Base-by-base conservation (phyloP, 2,888 invertebrate genomes). In the Eurytoma californica region DNA sequence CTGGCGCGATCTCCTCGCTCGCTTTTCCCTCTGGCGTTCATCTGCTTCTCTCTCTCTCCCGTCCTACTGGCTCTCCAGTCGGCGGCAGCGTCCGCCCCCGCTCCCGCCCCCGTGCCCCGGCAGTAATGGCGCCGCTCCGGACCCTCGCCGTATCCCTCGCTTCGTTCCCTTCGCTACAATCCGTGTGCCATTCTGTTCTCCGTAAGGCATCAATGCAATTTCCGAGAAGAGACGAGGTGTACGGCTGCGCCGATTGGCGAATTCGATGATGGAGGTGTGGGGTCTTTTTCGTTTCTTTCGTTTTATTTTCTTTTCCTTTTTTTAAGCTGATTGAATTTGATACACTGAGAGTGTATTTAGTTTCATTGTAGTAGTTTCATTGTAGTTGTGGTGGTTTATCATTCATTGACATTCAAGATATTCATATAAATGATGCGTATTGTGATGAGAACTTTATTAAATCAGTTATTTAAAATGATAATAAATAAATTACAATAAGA, bases 141-240 rank as follows among this genome's bases (percentile, higher is more conserved):
- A 53, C 53, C 53, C 53, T n/a, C 14, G 53, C 12, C 53, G n/a
- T n/a, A 53, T 14, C 39, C 53, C 53, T 53, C 53, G 14, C 3
- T n/a, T 2, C 16, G 53, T n/a, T 53, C 53, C n/a, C 53, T n/a
- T 53, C 53, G 53, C 53, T 53, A 53, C 53, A 53, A n/a, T 16
- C 53, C 53, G 53, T 53, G n/a, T 53, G 14, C 53, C 53, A 14
- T 53, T 53, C n/a, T 14, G 75, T 51, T 57, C 53, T 47, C 74
- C 51, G 70, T 60, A 70, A 66, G 78, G 77, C 81, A 85, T 85
- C 83, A 84, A 82, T 82, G 84, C 83, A 83, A 85, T 86, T 86
- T 86, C 85, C 83, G 79, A 81, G 83, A 85, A 39, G 39, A 39
- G n/a, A 5, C 61, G 61, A 24, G 30, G 24, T 61, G 3, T 58